These are phyloP conservation scores for Acleris holmiana DNA, from an alignment of 2,888 invertebrate genomes.

Conservation along the genomic window DNA sequence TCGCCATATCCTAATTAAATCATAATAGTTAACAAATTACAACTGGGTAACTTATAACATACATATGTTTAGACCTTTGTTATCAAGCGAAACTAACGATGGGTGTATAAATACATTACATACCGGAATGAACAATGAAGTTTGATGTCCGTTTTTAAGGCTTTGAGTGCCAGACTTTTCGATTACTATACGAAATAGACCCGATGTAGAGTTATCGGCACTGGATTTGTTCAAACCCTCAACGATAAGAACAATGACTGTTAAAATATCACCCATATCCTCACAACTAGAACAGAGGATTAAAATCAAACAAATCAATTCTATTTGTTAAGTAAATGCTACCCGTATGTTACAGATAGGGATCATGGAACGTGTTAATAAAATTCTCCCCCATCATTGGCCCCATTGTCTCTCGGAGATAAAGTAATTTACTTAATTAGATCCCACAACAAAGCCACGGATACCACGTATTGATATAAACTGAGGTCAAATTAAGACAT, in stretches of 20 bases:
- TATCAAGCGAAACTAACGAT: too few relatives aligned
- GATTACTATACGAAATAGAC: too few relatives aligned
- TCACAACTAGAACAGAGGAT: slow-evolving; percentile 57
- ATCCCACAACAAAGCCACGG: slow-evolving; percentile 61
- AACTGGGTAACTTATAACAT: too few relatives aligned
- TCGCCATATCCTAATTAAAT: too few relatives aligned
- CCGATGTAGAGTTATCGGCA: background rate
- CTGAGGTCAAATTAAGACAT: slow-evolving; percentile 63
- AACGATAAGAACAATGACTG: slow-evolving; percentile 16
- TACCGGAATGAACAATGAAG: too few relatives aligned
- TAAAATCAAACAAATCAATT: slow-evolving; percentile 81
- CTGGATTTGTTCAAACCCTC: slow-evolving; percentile 4
- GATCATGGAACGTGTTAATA: slow-evolving; percentile 40
- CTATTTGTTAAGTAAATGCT: slow-evolving; percentile 75
- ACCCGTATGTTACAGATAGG: slow-evolving; percentile 74
- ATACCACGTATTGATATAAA: slow-evolving; percentile 66
- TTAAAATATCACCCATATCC: slow-evolving; percentile 24
- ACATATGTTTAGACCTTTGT: too few relatives aligned
- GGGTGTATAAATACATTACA: too few relatives aligned
- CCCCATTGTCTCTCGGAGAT: slow-evolving; percentile 77
- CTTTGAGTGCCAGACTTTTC: too few relatives aligned
- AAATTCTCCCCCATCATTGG: slow-evolving; percentile 63
- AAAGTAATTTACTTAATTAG: slow-evolving; percentile 84
- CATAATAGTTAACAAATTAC: too few relatives aligned
- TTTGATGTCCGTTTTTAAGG: too few relatives aligned